These are phyloP conservation scores for Denticeps clupeoides DNA, from an alignment of 2,797 vertebrate genomes.

Conservation along the genomic window DNA sequence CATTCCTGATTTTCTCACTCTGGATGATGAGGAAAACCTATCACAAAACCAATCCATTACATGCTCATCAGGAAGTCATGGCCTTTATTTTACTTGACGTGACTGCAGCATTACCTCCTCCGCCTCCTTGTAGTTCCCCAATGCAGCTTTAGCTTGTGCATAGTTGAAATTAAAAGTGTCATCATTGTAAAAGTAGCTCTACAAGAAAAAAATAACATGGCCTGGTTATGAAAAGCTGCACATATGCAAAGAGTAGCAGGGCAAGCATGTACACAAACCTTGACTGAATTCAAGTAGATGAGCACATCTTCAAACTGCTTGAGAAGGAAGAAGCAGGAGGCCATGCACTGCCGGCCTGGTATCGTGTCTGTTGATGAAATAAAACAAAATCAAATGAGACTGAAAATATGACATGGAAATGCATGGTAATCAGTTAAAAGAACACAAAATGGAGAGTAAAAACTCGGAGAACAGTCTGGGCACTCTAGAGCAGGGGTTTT, in stretches of 20 bases:
- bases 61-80: too few species aligned
- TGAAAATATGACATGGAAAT: too few species aligned
- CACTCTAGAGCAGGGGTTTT: too few species aligned
- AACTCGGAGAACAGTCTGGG: too few species aligned
- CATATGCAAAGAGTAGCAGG: too few species aligned
- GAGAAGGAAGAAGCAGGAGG: constrained; percentile 91
- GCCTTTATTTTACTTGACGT: too few species aligned
- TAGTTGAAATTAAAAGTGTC: constrained; percentile 98
- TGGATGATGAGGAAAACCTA: constrained; percentile 91
- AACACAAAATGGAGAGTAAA: constrained; percentile 4
- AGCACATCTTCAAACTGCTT: constrained; percentile 91
- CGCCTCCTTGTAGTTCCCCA: constrained; percentile 82
- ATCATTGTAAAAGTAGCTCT: constrained; percentile 94
- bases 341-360: constrained; percentile 97
- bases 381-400: constrained; percentile 33
- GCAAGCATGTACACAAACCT: too few species aligned
- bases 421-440: too few species aligned
- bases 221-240: too few species aligned
- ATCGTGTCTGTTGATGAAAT: constrained; percentile 98
- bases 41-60: neutral
- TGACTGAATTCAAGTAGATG: constrained; percentile 94
- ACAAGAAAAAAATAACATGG: constrained; percentile 31
- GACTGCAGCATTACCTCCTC: constrained; percentile 67
- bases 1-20: constrained; percentile 91
- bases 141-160: constrained; percentile 89